Conservation (phyloP, 2,888 invertebrate genomes). For the Drosophila histrio region DNA sequence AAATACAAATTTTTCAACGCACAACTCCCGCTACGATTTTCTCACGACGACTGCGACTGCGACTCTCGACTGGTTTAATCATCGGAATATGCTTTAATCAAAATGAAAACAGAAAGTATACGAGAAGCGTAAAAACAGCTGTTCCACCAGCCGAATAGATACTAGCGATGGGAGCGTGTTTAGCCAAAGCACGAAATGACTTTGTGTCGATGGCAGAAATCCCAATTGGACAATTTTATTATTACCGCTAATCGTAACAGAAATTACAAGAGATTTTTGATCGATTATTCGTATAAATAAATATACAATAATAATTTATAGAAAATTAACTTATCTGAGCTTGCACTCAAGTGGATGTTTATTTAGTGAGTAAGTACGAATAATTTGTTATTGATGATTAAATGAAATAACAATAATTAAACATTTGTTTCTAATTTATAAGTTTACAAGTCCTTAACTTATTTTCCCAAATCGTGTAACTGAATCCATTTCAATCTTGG, state of each 20-base stretch:
- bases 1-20: slow-evolving; percentile 21
- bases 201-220: neutral
- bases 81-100: slow-evolving; percentile 74
- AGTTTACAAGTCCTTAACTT: no score
- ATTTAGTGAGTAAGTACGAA: no score
- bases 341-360: no score
- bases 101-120: slow-evolving; percentile 76
- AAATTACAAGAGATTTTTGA: no score
- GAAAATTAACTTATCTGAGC: no score
- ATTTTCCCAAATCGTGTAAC: no score
- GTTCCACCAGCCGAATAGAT: slow-evolving; percentile 48
- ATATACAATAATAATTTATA: no score
- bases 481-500: slow-evolving; percentile 11
- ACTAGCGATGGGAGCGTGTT: slow-evolving; percentile 46
- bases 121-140: slow-evolving; percentile 68
- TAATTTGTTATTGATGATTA: neutral
- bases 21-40: slow-evolving; percentile 41
- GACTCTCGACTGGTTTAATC: slow-evolving; percentile 72
- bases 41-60: slow-evolving; percentile 43
- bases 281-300: no score
- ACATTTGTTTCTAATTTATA: no score
- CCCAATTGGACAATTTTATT: neutral
- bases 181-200: neutral
- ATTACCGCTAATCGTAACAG: neutral
- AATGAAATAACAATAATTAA: neutral